Evolutionary conservation across 64 coral and sea anemone genomes (phyloP), one percentile per base, ranked within the genome.

Genomic region (Exaiptasia diaphana): DNA sequence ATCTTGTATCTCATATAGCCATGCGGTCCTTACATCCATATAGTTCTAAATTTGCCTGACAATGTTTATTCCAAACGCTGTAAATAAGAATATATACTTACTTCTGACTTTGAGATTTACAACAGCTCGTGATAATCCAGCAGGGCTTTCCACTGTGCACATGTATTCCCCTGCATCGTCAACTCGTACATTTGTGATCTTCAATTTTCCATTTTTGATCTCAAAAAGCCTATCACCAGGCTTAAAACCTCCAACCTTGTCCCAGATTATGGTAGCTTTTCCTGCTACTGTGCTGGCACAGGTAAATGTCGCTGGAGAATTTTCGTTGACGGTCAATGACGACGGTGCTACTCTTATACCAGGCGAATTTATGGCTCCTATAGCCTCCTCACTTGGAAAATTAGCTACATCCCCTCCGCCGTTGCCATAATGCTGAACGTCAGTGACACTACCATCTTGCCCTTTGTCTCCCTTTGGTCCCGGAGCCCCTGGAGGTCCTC

Each of bases 91-190:
- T n/a, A n/a, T n/a, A 63, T 29, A 50, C 37, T 65, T 92, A 93
- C 83, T 75, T 87, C 82, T 61, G 3, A 93, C 90, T 40, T 93
- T 93, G 8, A 93, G 83, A 53, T 57, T 81, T 38, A 93, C 90
- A 14, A 80, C 45, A 20, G 77, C 83, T 53, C 82, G 53, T 30
- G 58, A 83, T 32, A 80, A 70, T 25, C 90, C 90, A 11, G 43
- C 41, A 33, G 61, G 44, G 21, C 43, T 87, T 9, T 80, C 58
- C 77, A 93, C 78, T 15, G 90, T 93, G 31, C 90, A 93, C 45
- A 67, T 48, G 57, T 82, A 93, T 22, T 71, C 48, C 15, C 83
- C 90, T 28, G 81, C 60, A 48, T 93, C 90, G n/a, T 80, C 26
- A 13, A 75, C 69, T 15, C 25, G 39, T 8, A 61, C 69, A 52